phyloP scores from a whole-genome alignment of 2,888 invertebrate species.

The Antitype chi region DNA sequence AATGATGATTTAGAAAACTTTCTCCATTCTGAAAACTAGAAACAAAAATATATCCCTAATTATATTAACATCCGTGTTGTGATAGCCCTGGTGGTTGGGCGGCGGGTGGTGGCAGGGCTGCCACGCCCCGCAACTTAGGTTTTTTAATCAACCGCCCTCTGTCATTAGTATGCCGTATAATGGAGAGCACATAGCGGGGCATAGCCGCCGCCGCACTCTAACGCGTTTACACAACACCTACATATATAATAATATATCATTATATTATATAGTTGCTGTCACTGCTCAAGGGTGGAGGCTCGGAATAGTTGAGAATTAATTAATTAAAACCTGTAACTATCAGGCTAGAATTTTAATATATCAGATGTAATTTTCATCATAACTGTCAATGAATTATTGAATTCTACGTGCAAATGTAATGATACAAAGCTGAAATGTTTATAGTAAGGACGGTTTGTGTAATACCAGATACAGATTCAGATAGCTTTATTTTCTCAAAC shows the following conservation, averaged over 20 bases:
- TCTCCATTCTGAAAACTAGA: background rate
- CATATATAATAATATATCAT: conserved; percentile 38
- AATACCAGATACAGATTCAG: no score
- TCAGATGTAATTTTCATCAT: background rate
- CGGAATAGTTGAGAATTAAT: conserved; percentile 23
- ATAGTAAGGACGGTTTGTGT: background rate
- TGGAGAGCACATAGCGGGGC: conserved; percentile 73
- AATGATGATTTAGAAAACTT: background rate
- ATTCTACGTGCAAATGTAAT: conserved; percentile 2
- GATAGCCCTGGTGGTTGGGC: conserved; percentile 67
- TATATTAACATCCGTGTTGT: conserved; percentile 24
- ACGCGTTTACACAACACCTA: conserved; percentile 61
- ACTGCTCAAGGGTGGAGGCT: conserved; percentile 21
- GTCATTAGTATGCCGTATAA: conserved; percentile 89
- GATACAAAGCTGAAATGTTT: background rate
- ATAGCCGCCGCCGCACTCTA: conserved; percentile 45
- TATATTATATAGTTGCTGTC: conserved; percentile 29
- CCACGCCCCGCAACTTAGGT: conserved; percentile 84
- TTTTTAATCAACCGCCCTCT: conserved; percentile 89
- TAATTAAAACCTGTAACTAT: conserved; percentile 29
- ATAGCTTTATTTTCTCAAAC: no score
- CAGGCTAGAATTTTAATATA: conserved; percentile 11
- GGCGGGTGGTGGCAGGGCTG: conserved; percentile 71
- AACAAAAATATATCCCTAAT: conserved; percentile 32
- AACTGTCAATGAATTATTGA: background rate